Evolutionary conservation across 2,888 invertebrate species (phyloP).

Genomic region (Glomeris marginata): DNA sequence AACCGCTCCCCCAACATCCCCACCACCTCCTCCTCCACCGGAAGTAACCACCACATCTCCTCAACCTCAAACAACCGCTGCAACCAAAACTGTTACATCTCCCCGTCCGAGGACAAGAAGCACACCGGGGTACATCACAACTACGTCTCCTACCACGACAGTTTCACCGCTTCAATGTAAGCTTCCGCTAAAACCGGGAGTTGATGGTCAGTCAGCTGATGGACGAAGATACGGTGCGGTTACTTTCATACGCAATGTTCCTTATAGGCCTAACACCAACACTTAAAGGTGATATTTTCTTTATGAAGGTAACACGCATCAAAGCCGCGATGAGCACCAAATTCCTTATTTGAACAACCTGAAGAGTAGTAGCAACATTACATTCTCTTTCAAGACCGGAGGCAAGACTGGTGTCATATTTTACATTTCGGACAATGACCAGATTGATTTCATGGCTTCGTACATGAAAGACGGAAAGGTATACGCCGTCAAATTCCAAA

Average conservation of each 20-base stretch:
- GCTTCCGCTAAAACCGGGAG: not conserved
- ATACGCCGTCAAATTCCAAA: conserved; percentile 17
- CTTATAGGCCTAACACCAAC: not conserved
- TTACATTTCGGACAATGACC: conserved; percentile 48
- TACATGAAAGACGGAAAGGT: conserved; percentile 60
- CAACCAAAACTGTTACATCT: too few species aligned
- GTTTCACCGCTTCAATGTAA: not conserved
- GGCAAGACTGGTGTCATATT: conserved; percentile 66
- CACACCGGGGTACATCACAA: too few species aligned
- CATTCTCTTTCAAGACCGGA: conserved; percentile 61
- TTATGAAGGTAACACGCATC: conserved; percentile 43
- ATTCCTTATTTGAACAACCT: conserved; percentile 46
- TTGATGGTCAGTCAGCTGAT: conserved; percentile 41
- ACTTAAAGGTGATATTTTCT: too few species aligned
- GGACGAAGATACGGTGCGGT: too few species aligned
- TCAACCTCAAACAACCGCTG: too few species aligned
- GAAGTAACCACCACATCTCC: not conserved
- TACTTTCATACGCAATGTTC: too few species aligned
- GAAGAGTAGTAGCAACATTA: conserved; percentile 53
- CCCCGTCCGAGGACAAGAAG: too few species aligned
- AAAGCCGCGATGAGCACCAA: conserved; percentile 62
- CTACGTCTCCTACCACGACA: too few species aligned
- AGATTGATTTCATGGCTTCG: conserved; percentile 54
- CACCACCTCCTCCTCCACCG: not conserved
- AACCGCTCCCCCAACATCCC: too few species aligned